These are phyloP conservation scores for Serilophus lunatus DNA, from an alignment of 2,113 vertebrate genomes.

Conservation along the genomic window DNA sequence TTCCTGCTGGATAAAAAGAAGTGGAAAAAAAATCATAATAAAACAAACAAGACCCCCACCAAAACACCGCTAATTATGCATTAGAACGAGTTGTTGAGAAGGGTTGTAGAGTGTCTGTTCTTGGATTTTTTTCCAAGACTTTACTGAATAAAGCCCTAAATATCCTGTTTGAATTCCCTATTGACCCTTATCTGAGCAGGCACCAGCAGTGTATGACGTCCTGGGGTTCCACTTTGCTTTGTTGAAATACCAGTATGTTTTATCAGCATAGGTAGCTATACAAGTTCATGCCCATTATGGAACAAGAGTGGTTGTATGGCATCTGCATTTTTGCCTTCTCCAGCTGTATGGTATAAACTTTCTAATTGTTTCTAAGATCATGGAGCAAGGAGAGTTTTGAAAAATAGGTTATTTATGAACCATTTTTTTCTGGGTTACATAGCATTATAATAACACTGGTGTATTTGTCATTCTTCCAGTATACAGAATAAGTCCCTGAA, in stretches of 20 bases:
- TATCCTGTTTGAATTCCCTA: not conserved
- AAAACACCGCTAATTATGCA: not conserved
- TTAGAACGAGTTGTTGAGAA: not conserved
- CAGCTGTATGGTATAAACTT: not conserved
- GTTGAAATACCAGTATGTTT: not conserved
- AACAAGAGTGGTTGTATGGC: not conserved
- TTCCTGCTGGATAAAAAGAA: not conserved
- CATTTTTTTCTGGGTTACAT: not conserved
- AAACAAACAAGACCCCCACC: not conserved
- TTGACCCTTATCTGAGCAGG: not conserved
- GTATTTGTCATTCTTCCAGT: not conserved
- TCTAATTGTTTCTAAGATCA: not conserved
- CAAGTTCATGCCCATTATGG: not conserved
- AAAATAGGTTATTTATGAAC: not conserved
- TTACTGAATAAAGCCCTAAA: not conserved
- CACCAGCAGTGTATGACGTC: accelerated
- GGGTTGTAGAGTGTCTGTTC: not conserved
- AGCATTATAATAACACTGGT: not conserved
- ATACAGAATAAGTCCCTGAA: not conserved
- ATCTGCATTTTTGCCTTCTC: not conserved
- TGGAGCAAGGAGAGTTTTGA: not conserved
- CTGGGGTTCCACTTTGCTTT: not conserved
- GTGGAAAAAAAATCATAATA: not conserved
- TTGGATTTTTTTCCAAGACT: not conserved
- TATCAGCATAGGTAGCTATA: not conserved